Evolutionary conservation across 2,797 vertebrate genomes (phyloP).

Genomic region (Euthynnus affinis): DNA sequence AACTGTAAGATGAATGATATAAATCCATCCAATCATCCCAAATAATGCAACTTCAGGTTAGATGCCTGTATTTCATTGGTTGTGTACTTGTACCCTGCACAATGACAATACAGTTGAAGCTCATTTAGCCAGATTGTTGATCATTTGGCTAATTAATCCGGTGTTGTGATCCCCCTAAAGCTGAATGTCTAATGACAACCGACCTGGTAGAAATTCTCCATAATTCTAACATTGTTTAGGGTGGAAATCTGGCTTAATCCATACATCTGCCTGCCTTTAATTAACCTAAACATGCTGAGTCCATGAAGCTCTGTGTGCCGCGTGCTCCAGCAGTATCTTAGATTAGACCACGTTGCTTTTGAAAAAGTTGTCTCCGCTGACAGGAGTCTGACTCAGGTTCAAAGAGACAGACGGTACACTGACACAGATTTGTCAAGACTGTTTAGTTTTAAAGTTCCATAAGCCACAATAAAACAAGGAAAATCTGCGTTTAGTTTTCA

Average conservation of each 20-base stretch:
- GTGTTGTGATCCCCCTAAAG: no score
- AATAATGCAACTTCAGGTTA: background rate
- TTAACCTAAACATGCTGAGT: background rate
- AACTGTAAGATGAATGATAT: background rate
- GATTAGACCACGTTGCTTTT: no score
- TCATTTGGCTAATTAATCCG: background rate
- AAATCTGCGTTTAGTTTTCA: conserved; percentile 55
- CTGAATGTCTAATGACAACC: no score
- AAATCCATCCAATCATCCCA: no score
- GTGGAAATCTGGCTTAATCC: no score
- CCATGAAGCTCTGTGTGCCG: no score
- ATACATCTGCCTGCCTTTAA: no score
- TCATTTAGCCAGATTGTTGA: no score
- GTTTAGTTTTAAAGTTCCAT: conserved; percentile 24
- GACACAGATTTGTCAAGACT: conserved; percentile 33
- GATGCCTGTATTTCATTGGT: background rate
- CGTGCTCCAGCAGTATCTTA: background rate
- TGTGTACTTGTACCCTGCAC: background rate
- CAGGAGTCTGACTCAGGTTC: background rate
- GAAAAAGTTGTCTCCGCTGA: background rate
- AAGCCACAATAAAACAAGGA: conserved; percentile 45
- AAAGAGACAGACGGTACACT: background rate
- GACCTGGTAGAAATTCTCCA: no score
- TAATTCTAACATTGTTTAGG: no score
- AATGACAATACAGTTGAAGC: background rate